These are phyloP conservation scores for Bos taurus DNA, from an alignment of 2,113 vertebrate genomes.

Conservation along the genomic window DNA sequence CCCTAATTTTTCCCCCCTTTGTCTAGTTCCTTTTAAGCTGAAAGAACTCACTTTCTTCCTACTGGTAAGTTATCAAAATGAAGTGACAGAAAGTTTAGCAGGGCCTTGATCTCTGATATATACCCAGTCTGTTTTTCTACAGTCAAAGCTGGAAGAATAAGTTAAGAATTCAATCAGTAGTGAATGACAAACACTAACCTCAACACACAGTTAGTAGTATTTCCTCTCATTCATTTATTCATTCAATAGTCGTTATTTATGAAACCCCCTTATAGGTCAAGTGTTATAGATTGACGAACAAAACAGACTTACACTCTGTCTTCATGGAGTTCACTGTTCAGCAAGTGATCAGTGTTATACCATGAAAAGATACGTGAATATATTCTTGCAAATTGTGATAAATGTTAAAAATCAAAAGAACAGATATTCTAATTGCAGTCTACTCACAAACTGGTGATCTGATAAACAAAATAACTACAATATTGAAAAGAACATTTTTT, in stretches of 20 bases:
- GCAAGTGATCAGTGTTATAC: neutral
- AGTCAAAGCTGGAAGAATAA: neutral
- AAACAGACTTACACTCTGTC: neutral
- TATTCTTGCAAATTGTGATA: neutral
- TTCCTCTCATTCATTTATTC: neutral
- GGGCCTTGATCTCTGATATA: neutral
- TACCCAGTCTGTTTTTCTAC: neutral
- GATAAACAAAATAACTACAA: neutral
- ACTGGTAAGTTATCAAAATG: neutral
- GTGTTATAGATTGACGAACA: neutral
- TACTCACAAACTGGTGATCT: neutral
- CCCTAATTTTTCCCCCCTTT: neutral
- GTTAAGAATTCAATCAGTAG: neutral
- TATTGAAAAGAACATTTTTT: neutral
- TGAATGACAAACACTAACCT: neutral
- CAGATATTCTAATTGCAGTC: neutral
- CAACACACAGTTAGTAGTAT: neutral
- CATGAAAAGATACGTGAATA: neutral
- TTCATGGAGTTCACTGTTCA: neutral
- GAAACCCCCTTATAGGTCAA: neutral
- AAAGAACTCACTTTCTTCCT: neutral
- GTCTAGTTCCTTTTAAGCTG: neutral
- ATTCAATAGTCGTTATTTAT: neutral
- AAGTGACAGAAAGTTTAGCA: neutral
- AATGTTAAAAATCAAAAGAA: neutral